Conservation (phyloP, 1,140 invertebrate genomes). For the Drosophila sechellia region DNA sequence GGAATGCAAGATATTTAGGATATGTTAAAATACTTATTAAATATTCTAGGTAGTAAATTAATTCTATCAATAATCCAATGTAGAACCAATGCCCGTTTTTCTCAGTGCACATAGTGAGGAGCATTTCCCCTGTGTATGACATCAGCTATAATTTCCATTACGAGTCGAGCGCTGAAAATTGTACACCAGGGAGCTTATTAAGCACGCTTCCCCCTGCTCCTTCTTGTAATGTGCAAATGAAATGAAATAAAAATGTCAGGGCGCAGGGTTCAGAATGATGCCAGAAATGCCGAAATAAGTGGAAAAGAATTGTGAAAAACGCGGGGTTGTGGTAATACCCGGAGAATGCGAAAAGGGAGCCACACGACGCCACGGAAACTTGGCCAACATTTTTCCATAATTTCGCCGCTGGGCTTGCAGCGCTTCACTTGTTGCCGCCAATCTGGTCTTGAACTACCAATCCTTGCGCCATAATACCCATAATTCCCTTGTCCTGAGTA, state of each 20-base stretch:
- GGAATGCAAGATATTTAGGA: too few relatives aligned
- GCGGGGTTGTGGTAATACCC: neutral
- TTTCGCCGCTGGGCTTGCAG: neutral
- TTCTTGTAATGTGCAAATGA: conserved; percentile 70
- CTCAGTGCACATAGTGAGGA: conserved; percentile 12
- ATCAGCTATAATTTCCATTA: conserved; percentile 83
- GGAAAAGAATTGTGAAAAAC: neutral
- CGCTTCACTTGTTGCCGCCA: conserved; percentile 42
- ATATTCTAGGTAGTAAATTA: neutral
- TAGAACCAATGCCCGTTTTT: neutral
- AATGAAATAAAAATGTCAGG: conserved; percentile 72
- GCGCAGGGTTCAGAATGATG: conserved; percentile 7
- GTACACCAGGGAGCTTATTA: conserved; percentile 82
- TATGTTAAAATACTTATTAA: too few relatives aligned
- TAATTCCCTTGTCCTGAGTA: conserved; percentile 30
- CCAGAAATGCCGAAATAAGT: neutral
- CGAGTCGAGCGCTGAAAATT: conserved; percentile 79
- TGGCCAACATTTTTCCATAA: conserved; percentile 31
- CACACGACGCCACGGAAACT: conserved; percentile 23
- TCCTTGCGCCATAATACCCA: conserved; percentile 34
- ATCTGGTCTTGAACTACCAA: conserved; percentile 20
- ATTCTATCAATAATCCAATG: neutral
- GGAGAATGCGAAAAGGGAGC: conserved; percentile 12
- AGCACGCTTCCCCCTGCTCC: conserved; percentile 31
- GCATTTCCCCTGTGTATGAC: conserved; percentile 72